Base-by-base conservation (phyloP, 2,113 vertebrate genomes). In the Melanocharis versteri region DNA sequence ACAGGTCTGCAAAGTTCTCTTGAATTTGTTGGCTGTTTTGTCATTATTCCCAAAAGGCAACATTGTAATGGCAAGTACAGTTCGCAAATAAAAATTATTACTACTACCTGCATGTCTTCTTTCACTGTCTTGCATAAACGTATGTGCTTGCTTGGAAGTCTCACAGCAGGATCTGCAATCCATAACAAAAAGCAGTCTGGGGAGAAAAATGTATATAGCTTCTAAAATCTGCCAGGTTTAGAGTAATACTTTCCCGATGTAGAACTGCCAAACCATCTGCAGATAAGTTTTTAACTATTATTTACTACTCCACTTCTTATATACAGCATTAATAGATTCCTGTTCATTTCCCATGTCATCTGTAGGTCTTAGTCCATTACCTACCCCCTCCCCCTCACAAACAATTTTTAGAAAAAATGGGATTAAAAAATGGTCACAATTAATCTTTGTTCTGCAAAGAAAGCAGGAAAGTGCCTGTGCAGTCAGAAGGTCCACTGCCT, bases 21-120 rank as follows among this genome's bases (percentile, higher is more conserved):
- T 80, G 11, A 28, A 78, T 72, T 73, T 72, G 10, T 60, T 58
- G 37, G 48, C 7, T 9, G 53, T 71, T 60, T 47, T 66, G 15
- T 72, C 50, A 26, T 79, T 73, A 50, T 80, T 89, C 58, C 75
- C 78, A 37, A 76, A 83, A 85, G 66, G 39, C 42, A 51, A 57
- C 22, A 50, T 40, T 93, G 75, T 94, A 84, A 78, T 81, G 35
- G 54, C 68, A 93, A 70, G 30, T 84, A 51, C 22, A 33, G 61
- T 77, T 90, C 58, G 42, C 62, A 93, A 96, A 96, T 95, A 97
- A 96, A 93, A 94, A 40, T 27, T 44, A 50, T 50, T 62, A 62
- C 40, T 93, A 8, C 75, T 96, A 75, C 83, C 48, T 92, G 75
- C 85, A 80, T 44, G 60, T 86, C 87, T 69, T 91, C 70, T 89